phyloP scores from a whole-genome alignment of 2,113 vertebrate genomes.

The Ancistrus triradiatus region DNA sequence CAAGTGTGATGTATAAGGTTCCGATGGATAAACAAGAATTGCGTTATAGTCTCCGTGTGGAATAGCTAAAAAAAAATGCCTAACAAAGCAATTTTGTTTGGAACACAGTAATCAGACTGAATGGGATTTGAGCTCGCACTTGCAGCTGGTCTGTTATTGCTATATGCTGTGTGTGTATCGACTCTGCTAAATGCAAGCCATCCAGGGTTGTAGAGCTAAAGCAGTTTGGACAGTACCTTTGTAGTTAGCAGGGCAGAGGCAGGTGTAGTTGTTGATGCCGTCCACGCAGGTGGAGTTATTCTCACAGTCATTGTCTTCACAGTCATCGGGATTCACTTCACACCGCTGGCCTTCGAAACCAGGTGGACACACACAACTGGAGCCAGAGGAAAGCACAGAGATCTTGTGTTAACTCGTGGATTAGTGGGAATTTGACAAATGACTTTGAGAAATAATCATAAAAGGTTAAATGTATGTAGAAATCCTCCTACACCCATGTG shows the following conservation, averaged over 20 bases:
- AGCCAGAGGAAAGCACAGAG: too few species aligned
- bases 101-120: not conserved
- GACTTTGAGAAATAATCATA: too few species aligned
- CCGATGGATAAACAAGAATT: not conserved
- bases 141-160: not conserved
- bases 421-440: too few species aligned
- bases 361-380: constrained; percentile 82
- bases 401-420: too few species aligned
- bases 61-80: constrained; percentile 5
- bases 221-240: constrained; percentile 67
- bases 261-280: constrained; percentile 92
- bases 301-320: constrained; percentile 94
- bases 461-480: too few species aligned
- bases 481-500: too few species aligned
- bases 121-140: not conserved
- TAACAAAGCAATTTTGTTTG: not conserved
- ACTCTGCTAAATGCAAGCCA: not conserved
- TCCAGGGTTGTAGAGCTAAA: not conserved
- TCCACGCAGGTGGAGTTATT: constrained; percentile 94
- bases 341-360: constrained; percentile 88
- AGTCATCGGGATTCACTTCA: constrained; percentile 90
- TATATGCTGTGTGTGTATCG: not conserved
- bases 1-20: constrained; percentile 23
- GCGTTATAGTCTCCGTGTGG: too few species aligned
- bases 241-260: constrained; percentile 87